Conservation (phyloP, 2,888 invertebrate species). For the Pimpla rufipes region DNA sequence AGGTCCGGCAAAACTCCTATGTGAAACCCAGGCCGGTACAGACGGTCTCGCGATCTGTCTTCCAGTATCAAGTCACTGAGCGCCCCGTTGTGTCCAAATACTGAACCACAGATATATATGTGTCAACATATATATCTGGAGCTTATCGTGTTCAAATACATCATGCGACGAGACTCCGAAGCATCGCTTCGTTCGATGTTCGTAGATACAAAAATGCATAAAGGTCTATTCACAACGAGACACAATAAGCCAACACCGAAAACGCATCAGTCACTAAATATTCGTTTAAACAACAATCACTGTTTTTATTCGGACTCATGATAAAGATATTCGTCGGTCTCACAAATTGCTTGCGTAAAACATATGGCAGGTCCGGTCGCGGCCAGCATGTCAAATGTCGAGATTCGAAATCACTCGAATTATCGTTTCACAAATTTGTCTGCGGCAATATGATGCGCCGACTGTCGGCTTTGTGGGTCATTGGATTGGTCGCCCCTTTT, state of each 20-base stretch:
- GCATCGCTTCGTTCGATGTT: too few species aligned
- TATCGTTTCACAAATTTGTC: conserved; percentile 72
- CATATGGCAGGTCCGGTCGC: neutral
- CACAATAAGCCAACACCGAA: neutral
- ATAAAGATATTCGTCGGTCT: neutral
- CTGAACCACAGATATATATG: too few species aligned
- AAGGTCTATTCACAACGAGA: neutral
- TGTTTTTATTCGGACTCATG: neutral
- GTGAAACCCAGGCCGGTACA: too few species aligned
- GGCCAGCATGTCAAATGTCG: conserved; percentile 28
- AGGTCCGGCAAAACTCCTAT: too few species aligned
- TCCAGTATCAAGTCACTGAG: too few species aligned
- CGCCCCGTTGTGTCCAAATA: too few species aligned
- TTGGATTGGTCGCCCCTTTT: neutral
- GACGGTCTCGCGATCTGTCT: too few species aligned
- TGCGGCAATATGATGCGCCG: conserved; percentile 30
- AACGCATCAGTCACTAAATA: neutral
- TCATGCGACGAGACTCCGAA: too few species aligned
- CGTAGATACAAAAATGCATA: too few species aligned
- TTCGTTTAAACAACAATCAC: neutral
- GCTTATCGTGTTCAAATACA: too few species aligned
- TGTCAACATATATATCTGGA: too few species aligned
- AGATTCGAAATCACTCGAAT: conserved; percentile 68
- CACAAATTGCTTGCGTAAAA: neutral
- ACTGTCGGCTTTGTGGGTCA: conserved; percentile 25